phyloP scores from a whole-genome alignment of 2,797 vertebrate genomes.

The Eidolon dupreanum region DNA sequence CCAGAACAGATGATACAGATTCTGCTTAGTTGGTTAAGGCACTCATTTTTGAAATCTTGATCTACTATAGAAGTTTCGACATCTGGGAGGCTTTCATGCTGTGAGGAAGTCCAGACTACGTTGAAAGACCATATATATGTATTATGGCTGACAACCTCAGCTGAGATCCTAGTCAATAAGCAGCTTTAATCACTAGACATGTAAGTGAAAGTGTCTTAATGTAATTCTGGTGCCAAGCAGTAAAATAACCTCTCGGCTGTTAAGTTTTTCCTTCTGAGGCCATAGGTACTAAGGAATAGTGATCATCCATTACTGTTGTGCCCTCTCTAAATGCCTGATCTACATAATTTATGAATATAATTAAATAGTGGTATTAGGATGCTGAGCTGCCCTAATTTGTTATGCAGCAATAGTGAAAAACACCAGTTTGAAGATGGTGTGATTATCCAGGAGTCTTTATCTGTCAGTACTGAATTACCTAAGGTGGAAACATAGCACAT shows the following conservation, averaged over 20 bases:
- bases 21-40: background rate
- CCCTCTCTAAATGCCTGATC: background rate
- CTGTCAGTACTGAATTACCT: background rate
- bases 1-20: background rate
- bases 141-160: background rate
- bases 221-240: background rate
- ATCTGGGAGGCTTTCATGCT: background rate
- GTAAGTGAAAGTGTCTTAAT: background rate
- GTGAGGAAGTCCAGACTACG: background rate
- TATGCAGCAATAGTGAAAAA: background rate
- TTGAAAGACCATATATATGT: background rate
- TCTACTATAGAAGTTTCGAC: background rate
- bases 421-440: background rate
- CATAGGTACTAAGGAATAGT: background rate
- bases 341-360: background rate
- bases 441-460: background rate
- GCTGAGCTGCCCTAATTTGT: background rate
- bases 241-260: background rate
- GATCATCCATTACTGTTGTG: background rate
- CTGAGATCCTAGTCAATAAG: background rate
- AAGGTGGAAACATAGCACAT: background rate
- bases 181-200: background rate
- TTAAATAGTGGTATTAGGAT: background rate
- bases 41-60: background rate
- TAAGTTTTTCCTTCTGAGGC: background rate